Base-by-base conservation (phyloP, 2,113 vertebrate species). In the Phalacrocorax aristotelis region DNA sequence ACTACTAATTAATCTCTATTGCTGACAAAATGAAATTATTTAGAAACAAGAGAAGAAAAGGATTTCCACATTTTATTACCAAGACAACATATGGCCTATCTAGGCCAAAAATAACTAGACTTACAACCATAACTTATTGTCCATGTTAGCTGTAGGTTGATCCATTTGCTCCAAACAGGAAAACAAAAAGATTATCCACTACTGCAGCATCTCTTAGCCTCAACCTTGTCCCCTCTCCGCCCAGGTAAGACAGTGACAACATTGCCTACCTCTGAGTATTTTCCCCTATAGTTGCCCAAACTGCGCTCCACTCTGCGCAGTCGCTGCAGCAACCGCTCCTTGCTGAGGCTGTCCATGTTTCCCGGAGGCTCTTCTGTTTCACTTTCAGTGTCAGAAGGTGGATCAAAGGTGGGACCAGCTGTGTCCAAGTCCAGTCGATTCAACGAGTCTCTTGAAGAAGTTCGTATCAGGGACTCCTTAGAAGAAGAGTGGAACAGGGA, bases 341-440 rank as follows among this genome's bases (percentile, higher is more conserved):
- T 99, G 84, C 97, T 98, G 62, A 99, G 98, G 38, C 97, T 93
- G 72, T 99, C 99, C 4, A 66, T 52, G 13, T 80, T 98, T 57
- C 98, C 98, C 1, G 83, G 61, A 1, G 96, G 90, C 52, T 99
- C 99, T 95, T 99, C 99, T 0, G 99, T 98, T 95, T 99, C 99
- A 5, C 99, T 99, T 97, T 99, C 99, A 48, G 99, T 98, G 77
- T 99, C 99, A 2, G 99, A 99, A 4, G 99, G 97, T 7, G 99
- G 98, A 70, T 99, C 99, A 32, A 98, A 99, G 10, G 97, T 51
- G 7, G 98, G 96, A 12, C 77, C 29, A 5, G 98, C 23, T 25
- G 97, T 88, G 8, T 98, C 99, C 55, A 98, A 98, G 30, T 98
- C 99, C 48, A 98, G 89, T 25, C 96, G 97, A 74, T 98, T 99